Evolutionary conservation across 2,113 vertebrate genomes (phyloP), one percentile per base, ranked within the genome.

Genomic region (Suricata suricatta): DNA sequence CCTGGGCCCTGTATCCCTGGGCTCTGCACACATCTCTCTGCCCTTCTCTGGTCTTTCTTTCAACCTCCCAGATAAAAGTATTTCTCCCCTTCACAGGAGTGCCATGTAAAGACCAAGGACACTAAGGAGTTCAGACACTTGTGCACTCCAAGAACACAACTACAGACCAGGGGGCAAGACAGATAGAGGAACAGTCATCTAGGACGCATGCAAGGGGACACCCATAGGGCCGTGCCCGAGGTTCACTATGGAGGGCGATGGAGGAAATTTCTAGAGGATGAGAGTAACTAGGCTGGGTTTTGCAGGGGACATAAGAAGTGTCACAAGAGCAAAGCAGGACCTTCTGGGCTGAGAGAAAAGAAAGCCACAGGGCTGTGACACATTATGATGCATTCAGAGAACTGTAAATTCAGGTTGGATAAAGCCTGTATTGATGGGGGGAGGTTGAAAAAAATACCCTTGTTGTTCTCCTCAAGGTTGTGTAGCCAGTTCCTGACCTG

Each of bases 161-260:
- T 29, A 33, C 33, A 72, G 23, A 12, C 50, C 57, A 19, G 0
- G 33, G 17, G 14, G 25, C 10, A 4, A 83, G 54, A 79, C 60
- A 14, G 71, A n/a, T 35, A 44, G n/a, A 35, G 11, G 63, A 80
- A 9, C 41, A n/a, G 13, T 74, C 54, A 68, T 31, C 16, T 57
- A 35, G 35, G 41, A 12, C 29, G 13, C 2, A 1, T 14, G 29
- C 52, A 25, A 23, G 7, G 29, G 90, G 60, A 25, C 21, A 50
- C 23, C n/a, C 7, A 3, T 23, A 33, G 50, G 44, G 11, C 74
- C 60, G 15, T 57, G 33, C 77, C 57, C 0, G 4, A n/a, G 27
- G 47, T 50, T 57, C 23, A 0, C n/a, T 35, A 29, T 41, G 9
- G 52, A 64, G 0, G 0, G 15, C 0, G 8, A 27, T 11, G 19